Evolutionary conservation across 2,888 invertebrate species (phyloP).

Genomic region (Diaperis boleti): DNA sequence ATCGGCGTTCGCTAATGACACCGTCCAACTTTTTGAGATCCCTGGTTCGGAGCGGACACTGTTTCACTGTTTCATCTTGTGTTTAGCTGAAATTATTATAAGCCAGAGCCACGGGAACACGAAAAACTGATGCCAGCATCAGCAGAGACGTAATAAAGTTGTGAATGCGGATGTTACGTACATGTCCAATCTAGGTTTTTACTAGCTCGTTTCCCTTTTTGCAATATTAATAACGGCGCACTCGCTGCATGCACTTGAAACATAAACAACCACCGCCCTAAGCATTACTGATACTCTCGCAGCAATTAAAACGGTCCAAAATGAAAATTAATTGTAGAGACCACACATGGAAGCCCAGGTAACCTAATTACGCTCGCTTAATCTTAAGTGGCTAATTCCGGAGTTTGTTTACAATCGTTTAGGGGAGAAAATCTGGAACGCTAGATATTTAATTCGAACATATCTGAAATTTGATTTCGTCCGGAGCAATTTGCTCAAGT

Average conservation of each 20-base stretch:
- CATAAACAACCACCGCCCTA: too few relatives aligned
- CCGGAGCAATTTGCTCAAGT: slow-evolving; percentile 39
- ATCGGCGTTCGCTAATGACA: slow-evolving; percentile 4
- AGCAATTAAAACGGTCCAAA: too few relatives aligned
- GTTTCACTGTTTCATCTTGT: slow-evolving; percentile 26
- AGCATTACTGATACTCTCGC: too few relatives aligned
- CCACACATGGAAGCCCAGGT: too few relatives aligned
- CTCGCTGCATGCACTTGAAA: too few relatives aligned
- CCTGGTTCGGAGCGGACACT: slow-evolving; percentile 18
- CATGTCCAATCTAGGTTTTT: slow-evolving; percentile 3
- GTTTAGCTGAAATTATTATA: slow-evolving; percentile 32
- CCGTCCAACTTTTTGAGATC: slow-evolving; percentile 18
- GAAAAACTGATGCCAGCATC: slow-evolving; percentile 26
- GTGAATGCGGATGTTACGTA: slow-evolving; percentile 7
- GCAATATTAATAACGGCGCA: too few relatives aligned
- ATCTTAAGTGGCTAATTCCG: too few relatives aligned
- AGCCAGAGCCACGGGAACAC: slow-evolving; percentile 18
- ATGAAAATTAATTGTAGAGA: too few relatives aligned
- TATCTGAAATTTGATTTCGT: slow-evolving; percentile 39
- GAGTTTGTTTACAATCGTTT: too few relatives aligned
- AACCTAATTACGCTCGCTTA: too few relatives aligned
- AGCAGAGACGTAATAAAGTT: slow-evolving; percentile 21
- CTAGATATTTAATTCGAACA: slow-evolving; percentile 31
- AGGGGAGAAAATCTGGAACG: too few relatives aligned
- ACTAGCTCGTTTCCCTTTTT: too few relatives aligned